A percentile compares a stretch with the other conserved stretches of the same genome.
Conservation (phyloP, 2,888 invertebrate species). For the Drosophila setosimentum region DNA sequence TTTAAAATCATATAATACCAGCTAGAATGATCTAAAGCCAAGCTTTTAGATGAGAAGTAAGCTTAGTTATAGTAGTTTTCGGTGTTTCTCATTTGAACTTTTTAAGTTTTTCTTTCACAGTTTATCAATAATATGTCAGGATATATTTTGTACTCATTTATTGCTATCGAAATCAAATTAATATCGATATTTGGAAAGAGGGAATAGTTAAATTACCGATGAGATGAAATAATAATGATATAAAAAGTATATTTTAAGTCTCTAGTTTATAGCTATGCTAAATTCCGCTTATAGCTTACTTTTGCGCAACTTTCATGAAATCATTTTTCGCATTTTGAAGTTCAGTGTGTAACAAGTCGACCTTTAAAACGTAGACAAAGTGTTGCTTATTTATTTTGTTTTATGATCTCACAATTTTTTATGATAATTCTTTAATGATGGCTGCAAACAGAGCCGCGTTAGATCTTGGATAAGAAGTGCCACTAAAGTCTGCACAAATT, state of each 20-base stretch:
- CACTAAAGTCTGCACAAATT: slow-evolving; percentile 4
- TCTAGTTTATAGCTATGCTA: background rate
- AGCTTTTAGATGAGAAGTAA: background rate
- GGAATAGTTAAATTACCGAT: no score
- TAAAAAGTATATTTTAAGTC: background rate
- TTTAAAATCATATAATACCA: no score
- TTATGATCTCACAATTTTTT: background rate
- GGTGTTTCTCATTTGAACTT: background rate
- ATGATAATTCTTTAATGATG: slow-evolving; percentile 10
- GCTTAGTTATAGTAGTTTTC: background rate
- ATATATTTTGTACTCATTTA: background rate
- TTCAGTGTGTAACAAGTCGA: background rate
- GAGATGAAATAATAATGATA: no score
- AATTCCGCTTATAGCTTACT: background rate
- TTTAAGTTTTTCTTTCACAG: background rate
- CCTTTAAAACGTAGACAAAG: background rate
- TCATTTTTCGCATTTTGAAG: background rate
- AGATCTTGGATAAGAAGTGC: slow-evolving; percentile 27
- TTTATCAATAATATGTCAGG: background rate
- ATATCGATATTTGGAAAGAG: no score
- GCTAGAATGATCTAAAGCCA: background rate
- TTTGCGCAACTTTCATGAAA: background rate
- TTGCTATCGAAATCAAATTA: no score
- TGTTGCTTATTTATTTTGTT: background rate
- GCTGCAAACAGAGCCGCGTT: slow-evolving; percentile 17